Evolutionary conservation across 2,113 vertebrate genomes (phyloP).

Genomic region (Onychostruthus taczanowskii): DNA sequence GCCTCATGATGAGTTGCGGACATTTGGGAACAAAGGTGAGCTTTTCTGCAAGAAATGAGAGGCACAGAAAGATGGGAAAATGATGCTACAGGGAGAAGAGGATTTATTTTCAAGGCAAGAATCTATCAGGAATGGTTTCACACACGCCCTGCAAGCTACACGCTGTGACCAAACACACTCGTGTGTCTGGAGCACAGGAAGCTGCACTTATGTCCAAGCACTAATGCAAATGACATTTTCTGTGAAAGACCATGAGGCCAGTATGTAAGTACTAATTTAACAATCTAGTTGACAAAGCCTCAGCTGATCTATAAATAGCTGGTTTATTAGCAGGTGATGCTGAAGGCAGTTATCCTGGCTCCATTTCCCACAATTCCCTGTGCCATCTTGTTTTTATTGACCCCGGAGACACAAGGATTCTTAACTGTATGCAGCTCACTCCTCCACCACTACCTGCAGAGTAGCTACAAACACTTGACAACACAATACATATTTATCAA

Average conservation of each 20-base stretch:
- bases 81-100: neutral
- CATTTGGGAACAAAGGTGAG: constrained; percentile 56
- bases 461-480: constrained; percentile 26
- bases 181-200: neutral
- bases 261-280: constrained; percentile 64
- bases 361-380: constrained; percentile 8
- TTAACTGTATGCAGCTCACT: neutral
- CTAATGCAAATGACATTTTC: constrained; percentile 52
- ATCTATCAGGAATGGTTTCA: constrained; percentile 7
- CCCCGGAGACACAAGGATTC: neutral
- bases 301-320: constrained; percentile 52
- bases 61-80: neutral
- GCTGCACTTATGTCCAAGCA: neutral
- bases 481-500: constrained; percentile 44
- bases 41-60: constrained; percentile 20
- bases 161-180: neutral
- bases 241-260: constrained; percentile 8
- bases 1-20: constrained; percentile 17
- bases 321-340: constrained; percentile 54
- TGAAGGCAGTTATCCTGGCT: constrained; percentile 38
- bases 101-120: constrained; percentile 23
- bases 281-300: constrained; percentile 45
- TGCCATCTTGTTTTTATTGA: constrained; percentile 42
- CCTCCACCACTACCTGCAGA: constrained; percentile 11
- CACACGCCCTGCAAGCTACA: neutral